These are phyloP conservation scores for Biston betularia DNA, from an alignment of 2,888 invertebrate genomes.

Conservation along the genomic window DNA sequence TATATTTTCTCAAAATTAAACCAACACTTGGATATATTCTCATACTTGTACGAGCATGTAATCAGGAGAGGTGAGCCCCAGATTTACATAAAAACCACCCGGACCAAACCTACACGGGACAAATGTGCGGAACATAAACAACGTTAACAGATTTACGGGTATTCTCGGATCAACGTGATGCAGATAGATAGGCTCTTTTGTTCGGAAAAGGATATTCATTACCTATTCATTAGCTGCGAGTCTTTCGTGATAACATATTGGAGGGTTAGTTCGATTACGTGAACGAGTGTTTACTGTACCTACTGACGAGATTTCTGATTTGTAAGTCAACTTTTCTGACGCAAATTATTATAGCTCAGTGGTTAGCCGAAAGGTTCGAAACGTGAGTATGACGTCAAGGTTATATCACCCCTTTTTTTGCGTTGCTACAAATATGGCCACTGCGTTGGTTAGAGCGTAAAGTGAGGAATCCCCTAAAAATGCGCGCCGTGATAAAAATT, in stretches of 20 bases:
- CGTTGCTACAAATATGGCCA: no score
- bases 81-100: constrained; percentile 28
- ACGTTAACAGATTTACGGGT: constrained; percentile 26
- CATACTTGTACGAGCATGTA: constrained; percentile 1
- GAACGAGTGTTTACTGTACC: constrained; percentile 3
- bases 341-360: background rate
- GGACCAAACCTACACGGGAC: constrained; percentile 9
- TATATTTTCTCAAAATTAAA: constrained; percentile 5
- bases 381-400: no score
- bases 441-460: no score
- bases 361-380: no score
- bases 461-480: no score
- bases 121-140: constrained; percentile 19
- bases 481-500: no score
- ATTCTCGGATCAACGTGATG: constrained; percentile 25
- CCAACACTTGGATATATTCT: constrained; percentile 13
- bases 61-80: constrained; percentile 20
- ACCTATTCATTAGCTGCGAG: constrained; percentile 26
- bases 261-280: constrained; percentile 9
- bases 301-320: background rate
- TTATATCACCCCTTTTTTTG: no score
- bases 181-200: constrained; percentile 32
- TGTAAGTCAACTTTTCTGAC: background rate
- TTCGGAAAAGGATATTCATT: constrained; percentile 30
- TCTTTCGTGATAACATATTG: constrained; percentile 6